Evolutionary conservation across 92 coral and sea anemone genomes (phyloP), one percentile per base, ranked within the genome.

Genomic region (Bergia puertoricense): DNA sequence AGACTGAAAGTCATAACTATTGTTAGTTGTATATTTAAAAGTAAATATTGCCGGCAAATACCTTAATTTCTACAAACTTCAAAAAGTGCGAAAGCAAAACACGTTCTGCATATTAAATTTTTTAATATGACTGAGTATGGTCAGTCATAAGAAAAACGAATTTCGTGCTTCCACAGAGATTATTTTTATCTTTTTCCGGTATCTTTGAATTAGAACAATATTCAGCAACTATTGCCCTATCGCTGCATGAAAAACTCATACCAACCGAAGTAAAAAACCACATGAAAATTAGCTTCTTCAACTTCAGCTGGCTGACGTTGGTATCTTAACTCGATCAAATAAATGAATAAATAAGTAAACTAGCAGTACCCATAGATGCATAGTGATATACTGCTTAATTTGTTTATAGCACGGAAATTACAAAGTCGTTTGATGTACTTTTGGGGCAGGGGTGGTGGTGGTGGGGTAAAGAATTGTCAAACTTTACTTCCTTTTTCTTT

Each of bases 21-120:
- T 76, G 8, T 5, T n/a, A 76, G 42, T 76, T 16, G 8, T 7
- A 11, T 39, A 42, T 39, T 76, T 40, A 5, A 40, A 76, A 45
- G n/a, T 38, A 76, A 76, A 43, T 23, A 2, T 36, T 43, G 41
- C 79, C 41, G 79, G 45, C 37, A 74, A 76, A 15, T 23, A 16
- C 14, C 37, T 76, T 30, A 30, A 30, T 30, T 43, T 76, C 46
- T 40, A 8, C 51, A 40, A 8, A 76, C 80, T 42, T 76, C 50
- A 42, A 76, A 40, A 76, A n/a, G 20, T 76, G 80, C 54, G 50
- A 76, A 76, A 39, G 10, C 54, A 76, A 76, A 76, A 41, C 50
- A 16, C 1, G 11, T 40, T 76, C 22, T 76, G 23, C 20, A 42
- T n/a, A 45, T 20, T 42, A 42, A 2, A 76, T 10, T 54, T 43